Evolutionary conservation across 1,140 invertebrate genomes (phyloP), one percentile per base, ranked within the genome.

Genomic region (Neodiprion fabricii): DNA sequence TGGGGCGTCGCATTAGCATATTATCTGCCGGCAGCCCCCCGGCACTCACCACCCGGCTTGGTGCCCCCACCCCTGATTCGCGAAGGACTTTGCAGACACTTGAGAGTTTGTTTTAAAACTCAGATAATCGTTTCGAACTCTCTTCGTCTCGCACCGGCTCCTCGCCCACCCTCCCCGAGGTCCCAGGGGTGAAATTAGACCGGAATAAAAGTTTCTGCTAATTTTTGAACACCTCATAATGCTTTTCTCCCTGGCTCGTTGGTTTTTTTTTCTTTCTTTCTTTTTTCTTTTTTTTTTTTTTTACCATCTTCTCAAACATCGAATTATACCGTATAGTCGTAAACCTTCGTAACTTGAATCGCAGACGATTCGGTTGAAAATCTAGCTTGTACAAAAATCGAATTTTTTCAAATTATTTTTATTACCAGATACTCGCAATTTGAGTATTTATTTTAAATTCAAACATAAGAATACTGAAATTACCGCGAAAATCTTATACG

Each of bases 81-180:
- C 80, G 69, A 76, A 85, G 80, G 85, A 86, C 84, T 85, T 86
- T 83, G 81, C 85, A 86, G 85, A 85, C 85, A 86, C 84, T 87
- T 83, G 84, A 86, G 83, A 86, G 85, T 87, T 85, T 83, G 82
- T 85, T 85, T 86, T 84, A 85, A 86, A 86, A 86, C 83, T 86
- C 82, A 82, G 84, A 86, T 86, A 85, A 87, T 86, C 85, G 85
- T 85, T 85, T 82, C 84, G 74, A 85, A 79, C 77, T 79, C 78
- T 47, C 48, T 40, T 17, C 70, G 21, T 74, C 74, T 76, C 71
- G 73, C 71, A 72, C 73, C 23, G 17, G 74, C 50, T 74, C 68
- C 61, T 53, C 75, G 71, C 74, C 73, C 74, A 70, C 48, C 74
- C 71, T 70, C n/a, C 5, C 53, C 53, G 65, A 69, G 53, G 73